Percentiles rank a stretch among this genome's conserved stretches.
phyloP scores from a whole-genome alignment of 2,113 vertebrate genomes.

The Xenopus laevis region DNA sequence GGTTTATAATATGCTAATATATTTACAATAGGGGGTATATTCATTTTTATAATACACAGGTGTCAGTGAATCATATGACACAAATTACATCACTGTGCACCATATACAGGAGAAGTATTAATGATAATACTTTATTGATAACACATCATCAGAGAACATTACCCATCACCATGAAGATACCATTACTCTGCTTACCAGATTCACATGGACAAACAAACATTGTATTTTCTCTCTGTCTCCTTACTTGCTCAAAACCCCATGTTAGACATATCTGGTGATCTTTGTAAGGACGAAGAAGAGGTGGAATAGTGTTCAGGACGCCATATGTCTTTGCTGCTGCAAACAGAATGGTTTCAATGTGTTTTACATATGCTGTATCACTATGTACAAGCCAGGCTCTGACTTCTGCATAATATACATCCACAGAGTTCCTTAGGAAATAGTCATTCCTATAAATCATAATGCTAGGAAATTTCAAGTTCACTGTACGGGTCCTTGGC shows the following conservation, averaged over 20 bases:
- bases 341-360: slow-evolving; percentile 55
- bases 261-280: slow-evolving; percentile 72
- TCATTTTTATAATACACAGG: too few relatives aligned
- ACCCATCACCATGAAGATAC: too few relatives aligned
- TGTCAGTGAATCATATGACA: too few relatives aligned
- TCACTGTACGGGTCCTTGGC: slow-evolving; percentile 63
- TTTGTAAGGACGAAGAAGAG: slow-evolving; percentile 68
- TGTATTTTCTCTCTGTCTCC: slow-evolving; percentile 67
- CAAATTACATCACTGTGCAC: too few relatives aligned
- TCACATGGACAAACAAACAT: slow-evolving; percentile 74
- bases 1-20: too few relatives aligned
- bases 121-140: too few relatives aligned
- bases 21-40: too few relatives aligned
- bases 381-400: slow-evolving; percentile 74
- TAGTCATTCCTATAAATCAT: slow-evolving; percentile 75
- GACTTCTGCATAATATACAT: slow-evolving; percentile 67
- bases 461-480: slow-evolving; percentile 72
- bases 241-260: slow-evolving; percentile 75
- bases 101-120: too few relatives aligned
- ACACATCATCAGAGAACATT: too few relatives aligned
- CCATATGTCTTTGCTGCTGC: slow-evolving; percentile 67
- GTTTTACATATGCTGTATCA: slow-evolving; percentile 34
- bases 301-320: slow-evolving; percentile 65
- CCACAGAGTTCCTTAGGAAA: slow-evolving; percentile 69
- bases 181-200: slow-evolving; percentile 66